Evolutionary conservation across 2,888 invertebrate genomes (phyloP).

Genomic region (Eupithecia abbreviata): DNA sequence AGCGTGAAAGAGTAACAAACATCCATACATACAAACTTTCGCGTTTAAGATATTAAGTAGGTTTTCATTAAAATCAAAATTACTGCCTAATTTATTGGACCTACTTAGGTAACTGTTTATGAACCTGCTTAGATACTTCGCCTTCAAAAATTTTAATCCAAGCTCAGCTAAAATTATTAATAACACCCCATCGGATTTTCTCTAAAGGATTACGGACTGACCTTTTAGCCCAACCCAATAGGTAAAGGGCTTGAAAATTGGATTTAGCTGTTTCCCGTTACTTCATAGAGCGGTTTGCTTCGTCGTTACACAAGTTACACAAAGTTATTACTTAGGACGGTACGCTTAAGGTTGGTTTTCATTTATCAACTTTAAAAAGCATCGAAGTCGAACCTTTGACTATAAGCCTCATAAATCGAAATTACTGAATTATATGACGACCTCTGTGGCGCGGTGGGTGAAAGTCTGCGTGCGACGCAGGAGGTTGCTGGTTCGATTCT

Average conservation of each 20-base stretch:
- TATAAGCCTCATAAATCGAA: neutral
- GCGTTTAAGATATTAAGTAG: no score
- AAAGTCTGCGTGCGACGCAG: no score
- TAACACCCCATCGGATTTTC: neutral
- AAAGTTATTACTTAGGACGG: conserved; percentile 29
- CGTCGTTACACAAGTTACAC: conserved; percentile 19
- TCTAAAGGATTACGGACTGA: neutral
- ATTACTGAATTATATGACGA: neutral
- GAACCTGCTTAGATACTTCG: neutral
- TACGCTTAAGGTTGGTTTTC: neutral
- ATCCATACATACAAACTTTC: no score
- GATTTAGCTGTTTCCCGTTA: conserved; percentile 11
- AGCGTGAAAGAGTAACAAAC: no score
- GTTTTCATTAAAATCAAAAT: neutral
- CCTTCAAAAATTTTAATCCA: neutral
- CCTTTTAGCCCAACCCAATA: conserved; percentile 6
- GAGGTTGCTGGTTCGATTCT: no score
- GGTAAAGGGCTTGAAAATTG: conserved; percentile 16
- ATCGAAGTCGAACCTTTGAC: neutral
- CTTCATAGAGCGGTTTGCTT: conserved; percentile 10
- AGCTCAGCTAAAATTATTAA: conserved; percentile 8
- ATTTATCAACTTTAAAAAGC: neutral
- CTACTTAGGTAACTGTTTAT: neutral
- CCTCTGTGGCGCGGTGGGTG: no score
- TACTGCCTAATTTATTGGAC: neutral